phyloP scores from a whole-genome alignment of 2,113 vertebrate genomes.

The Phalacrocorax carbo region DNA sequence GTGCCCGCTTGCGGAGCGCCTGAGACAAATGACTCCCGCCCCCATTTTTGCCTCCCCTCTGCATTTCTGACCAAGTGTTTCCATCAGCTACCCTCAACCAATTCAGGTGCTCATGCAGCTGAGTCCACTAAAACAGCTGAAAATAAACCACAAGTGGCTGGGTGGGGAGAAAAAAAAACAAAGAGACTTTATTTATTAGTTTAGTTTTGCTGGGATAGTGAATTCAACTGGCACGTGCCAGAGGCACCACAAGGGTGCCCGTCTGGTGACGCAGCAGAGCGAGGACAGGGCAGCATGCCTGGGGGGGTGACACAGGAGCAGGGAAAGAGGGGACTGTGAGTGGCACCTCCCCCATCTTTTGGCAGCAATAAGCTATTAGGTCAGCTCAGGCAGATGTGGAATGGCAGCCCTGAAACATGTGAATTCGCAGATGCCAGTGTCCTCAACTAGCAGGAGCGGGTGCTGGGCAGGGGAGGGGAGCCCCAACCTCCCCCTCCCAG shows the following conservation, averaged over 20 bases:
- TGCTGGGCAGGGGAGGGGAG: background rate
- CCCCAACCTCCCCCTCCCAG: background rate
- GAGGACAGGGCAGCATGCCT: accelerated
- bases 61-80: background rate
- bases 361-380: background rate
- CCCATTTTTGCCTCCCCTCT: background rate
- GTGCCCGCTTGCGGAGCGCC: no score
- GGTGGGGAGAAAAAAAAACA: no score
- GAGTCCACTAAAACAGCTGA: background rate
- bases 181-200: background rate
- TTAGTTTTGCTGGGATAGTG: background rate
- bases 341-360: background rate
- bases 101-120: background rate
- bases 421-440: accelerated
- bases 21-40: background rate
- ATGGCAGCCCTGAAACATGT: background rate
- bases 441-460: background rate
- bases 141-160: background rate
- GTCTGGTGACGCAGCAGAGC: accelerated
- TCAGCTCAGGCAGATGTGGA: background rate
- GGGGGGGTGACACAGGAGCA: accelerated
- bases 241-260: background rate
- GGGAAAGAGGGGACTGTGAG: background rate
- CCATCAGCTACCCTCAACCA: background rate
- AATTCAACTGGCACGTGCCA: background rate